phyloP scores from a whole-genome alignment of 2,113 vertebrate species.

The Siniperca knerii region DNA sequence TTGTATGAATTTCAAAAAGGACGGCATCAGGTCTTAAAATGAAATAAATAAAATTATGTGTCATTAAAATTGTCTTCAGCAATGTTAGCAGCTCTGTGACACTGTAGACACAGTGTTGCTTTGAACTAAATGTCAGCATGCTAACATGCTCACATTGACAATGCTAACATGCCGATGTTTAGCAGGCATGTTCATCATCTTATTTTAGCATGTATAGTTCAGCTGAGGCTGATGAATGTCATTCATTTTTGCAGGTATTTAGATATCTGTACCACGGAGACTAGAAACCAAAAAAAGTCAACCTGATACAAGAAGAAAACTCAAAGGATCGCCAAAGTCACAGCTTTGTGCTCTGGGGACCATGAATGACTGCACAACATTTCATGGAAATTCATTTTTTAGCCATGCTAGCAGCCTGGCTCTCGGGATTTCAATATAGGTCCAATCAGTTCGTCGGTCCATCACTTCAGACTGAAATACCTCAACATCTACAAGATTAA shows the following conservation, averaged over 20 bases:
- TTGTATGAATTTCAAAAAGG: neutral
- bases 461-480: neutral
- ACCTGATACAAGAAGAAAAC: neutral
- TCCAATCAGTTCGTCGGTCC: neutral
- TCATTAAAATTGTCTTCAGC: neutral
- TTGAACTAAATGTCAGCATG: neutral
- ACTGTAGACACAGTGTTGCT: neutral
- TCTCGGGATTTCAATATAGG: neutral
- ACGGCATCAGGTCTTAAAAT: neutral
- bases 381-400: neutral
- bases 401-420: neutral
- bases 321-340: neutral
- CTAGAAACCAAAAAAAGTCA: neutral
- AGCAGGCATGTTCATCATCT: neutral
- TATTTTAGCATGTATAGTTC: neutral
- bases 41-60: neutral
- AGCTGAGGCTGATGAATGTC: neutral
- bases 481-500: neutral
- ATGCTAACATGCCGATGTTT: neutral
- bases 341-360: neutral
- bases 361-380: neutral
- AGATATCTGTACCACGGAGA: neutral
- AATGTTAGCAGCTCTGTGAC: too few relatives aligned
- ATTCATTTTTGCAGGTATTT: neutral
- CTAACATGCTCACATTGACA: neutral